Percentiles rank a stretch among this genome's conserved stretches.
phyloP scores from a whole-genome alignment of 2,888 invertebrate species.

The Pandemis heparana region DNA sequence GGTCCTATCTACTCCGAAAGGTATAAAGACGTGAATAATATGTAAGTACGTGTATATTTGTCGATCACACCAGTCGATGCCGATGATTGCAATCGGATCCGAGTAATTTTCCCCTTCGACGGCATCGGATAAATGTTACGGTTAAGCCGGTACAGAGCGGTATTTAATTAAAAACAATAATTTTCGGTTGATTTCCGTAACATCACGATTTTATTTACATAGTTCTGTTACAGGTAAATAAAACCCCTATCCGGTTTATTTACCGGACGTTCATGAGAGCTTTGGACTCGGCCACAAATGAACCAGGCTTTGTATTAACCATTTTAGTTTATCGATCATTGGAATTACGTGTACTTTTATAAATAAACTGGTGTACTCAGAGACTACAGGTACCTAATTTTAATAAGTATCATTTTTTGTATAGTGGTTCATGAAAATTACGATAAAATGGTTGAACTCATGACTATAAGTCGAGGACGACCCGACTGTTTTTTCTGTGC shows the following conservation, averaged over 20 bases:
- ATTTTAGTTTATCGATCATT: too few species aligned
- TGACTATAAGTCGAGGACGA: too few species aligned
- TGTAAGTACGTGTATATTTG: neutral
- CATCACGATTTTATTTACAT: conserved; percentile 76
- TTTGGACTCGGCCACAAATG: conserved; percentile 48
- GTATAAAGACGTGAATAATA: too few species aligned
- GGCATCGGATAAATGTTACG: conserved; percentile 29
- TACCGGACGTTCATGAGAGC: conserved; percentile 57
- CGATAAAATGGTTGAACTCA: too few species aligned
- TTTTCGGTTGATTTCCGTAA: conserved; percentile 77
- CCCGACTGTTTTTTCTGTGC: too few species aligned
- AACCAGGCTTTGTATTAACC: neutral
- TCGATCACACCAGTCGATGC: neutral
- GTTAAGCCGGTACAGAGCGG: conserved; percentile 43
- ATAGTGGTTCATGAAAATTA: too few species aligned
- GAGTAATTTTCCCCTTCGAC: neutral
- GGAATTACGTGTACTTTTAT: too few species aligned
- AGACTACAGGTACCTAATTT: too few species aligned
- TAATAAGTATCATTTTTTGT: too few species aligned
- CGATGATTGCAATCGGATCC: conserved; percentile 18
- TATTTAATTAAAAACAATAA: conserved; percentile 79
- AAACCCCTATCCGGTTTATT: conserved; percentile 64
- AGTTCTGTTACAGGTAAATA: conserved; percentile 61
- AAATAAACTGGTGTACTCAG: too few species aligned
- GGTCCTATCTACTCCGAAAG: too few species aligned